Evolutionary conservation across 1,140 invertebrate species (phyloP), one percentile per base, ranked within the genome.

Genomic region (Liolophura sinensis): DNA sequence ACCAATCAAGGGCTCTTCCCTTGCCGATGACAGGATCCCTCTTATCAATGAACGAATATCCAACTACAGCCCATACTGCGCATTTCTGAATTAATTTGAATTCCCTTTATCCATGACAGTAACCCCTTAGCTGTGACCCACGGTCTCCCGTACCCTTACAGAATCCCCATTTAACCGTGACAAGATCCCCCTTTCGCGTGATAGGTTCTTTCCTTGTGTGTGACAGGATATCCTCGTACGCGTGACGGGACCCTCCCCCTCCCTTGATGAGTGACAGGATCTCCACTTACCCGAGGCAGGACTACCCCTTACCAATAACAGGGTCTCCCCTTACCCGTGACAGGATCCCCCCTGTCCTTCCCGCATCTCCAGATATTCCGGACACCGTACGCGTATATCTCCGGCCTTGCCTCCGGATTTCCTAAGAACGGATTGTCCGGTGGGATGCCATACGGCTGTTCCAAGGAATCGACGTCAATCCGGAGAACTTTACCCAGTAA

Each of bases 311-410:
- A 24, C 27, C 18, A 18, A 9, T 18, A 1, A 58, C n/a, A 24
- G 20, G n/a, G 18, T 16, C 27, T 31, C 16, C 25, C 15, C 47
- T 18, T 64, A 76, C 77, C 76, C 63, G 75, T 81, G 3, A 61
- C 51, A 54, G 62, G 68, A 24, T 77, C 73, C 0, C 73, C 77
- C 18, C 65, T 54, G 56, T 83, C 80, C 51, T 73, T 75, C 52
- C 77, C 76, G 72, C 80, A 82, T 25, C 82, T 70, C 82, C 82
- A 82, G 22, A 77, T 74, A 67, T 83, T 83, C 58, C 80, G 65
- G 20, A 82, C 59, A 22, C 82, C 82, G 55, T 78, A 75, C 22
- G 80, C 82, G 60, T 77, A 83, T 9, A 82, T 76, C 68, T 83
- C 82, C 9, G 73, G 73, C 48, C 69, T 62, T 59, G 70, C 70